Conservation (phyloP, 2,888 invertebrate species). For the Parascotia fuliginaria region DNA sequence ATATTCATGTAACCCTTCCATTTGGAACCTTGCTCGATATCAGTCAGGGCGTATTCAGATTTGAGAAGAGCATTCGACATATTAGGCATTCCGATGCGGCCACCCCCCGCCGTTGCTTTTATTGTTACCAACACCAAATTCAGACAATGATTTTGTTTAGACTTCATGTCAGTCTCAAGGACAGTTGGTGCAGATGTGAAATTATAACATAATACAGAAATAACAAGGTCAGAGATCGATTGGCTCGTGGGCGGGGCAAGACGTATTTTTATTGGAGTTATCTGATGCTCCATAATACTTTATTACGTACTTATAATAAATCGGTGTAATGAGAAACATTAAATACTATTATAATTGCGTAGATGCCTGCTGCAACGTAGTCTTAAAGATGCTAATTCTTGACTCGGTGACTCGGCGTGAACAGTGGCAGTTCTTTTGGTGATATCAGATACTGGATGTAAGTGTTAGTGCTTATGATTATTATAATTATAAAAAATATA, state of each 20-base stretch:
- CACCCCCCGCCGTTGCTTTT: conserved; percentile 57
- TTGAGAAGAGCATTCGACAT: conserved; percentile 45
- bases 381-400: neutral
- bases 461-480: no score
- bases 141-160: conserved; percentile 40
- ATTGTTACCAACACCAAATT: conserved; percentile 49
- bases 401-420: neutral
- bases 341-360: neutral
- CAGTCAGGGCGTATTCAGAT: conserved; percentile 49
- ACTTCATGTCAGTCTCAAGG: conserved; percentile 38
- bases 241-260: conserved; percentile 14
- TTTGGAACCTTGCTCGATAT: conserved; percentile 54
- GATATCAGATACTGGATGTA: no score
- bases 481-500: no score
- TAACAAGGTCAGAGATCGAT: conserved; percentile 33
- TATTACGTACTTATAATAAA: neutral
- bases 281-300: neutral
- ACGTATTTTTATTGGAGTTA: conserved; percentile 10
- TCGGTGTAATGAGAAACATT: no score
- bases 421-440: neutral
- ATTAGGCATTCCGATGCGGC: conserved; percentile 52
- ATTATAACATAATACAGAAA: conserved; percentile 23
- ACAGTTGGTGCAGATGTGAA: conserved; percentile 19
- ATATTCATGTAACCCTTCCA: conserved; percentile 59
- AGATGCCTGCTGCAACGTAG: neutral